Conservation (phyloP, 2,888 invertebrate species). For the Polymixis lichenea region DNA sequence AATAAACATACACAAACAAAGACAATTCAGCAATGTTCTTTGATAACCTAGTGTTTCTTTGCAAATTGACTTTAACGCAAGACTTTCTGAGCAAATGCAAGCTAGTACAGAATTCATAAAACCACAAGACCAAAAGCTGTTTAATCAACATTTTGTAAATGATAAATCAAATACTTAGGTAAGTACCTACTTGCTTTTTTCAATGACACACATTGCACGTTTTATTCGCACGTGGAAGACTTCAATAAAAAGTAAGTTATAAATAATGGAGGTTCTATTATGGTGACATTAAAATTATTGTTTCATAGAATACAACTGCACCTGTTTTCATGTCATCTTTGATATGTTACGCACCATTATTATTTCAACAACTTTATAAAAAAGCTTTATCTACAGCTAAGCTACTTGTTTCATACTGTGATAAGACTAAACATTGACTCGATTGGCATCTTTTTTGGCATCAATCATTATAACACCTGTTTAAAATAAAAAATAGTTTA, state of each 20-base stretch:
- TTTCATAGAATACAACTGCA: background rate
- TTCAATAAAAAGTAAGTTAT: slow-evolving; percentile 15
- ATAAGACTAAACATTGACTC: slow-evolving; percentile 5
- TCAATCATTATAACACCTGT: slow-evolving; percentile 3
- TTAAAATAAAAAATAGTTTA: no score
- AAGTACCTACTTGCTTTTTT: background rate
- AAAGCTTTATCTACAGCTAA: background rate
- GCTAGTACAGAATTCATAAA: slow-evolving; percentile 11
- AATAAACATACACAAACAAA: no score
- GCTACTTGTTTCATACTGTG: slow-evolving; percentile 6
- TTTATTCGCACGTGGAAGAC: background rate
- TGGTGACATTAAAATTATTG: slow-evolving; percentile 15
- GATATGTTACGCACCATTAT: background rate
- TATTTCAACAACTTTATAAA: slow-evolving; percentile 4
- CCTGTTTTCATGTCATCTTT: slow-evolving; percentile 9
- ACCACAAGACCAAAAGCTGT: background rate
- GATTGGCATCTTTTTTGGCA: background rate
- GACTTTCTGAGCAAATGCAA: slow-evolving; percentile 3
- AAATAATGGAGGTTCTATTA: slow-evolving; percentile 8
- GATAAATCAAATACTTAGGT: background rate
- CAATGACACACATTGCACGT: slow-evolving; percentile 2
- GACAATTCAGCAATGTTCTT: slow-evolving; percentile 8
- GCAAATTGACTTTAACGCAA: slow-evolving; percentile 21
- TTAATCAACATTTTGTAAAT: slow-evolving; percentile 11
- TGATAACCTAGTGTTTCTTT: slow-evolving; percentile 14